Percentiles rank a stretch among this genome's conserved stretches.
Evolutionary conservation across 2,113 vertebrate genomes (phyloP).

Genomic region (Xiphias gladius): DNA sequence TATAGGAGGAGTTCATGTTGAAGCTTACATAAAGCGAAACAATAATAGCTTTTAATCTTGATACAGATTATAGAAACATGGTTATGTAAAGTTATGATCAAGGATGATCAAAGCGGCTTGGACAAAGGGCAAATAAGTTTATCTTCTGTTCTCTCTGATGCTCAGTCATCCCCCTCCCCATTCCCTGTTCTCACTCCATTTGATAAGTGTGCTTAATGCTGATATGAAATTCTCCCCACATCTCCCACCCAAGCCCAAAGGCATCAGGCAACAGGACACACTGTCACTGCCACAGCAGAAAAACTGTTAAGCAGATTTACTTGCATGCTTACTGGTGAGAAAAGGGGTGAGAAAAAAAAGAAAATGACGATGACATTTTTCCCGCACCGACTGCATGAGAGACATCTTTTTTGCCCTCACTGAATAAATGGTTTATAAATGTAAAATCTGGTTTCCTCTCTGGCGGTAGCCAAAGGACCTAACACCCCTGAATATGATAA

Average conservation of each 20-base stretch:
- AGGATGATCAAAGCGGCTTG: slow-evolving; percentile 34
- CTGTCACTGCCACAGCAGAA: slow-evolving; percentile 79
- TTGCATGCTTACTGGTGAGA: slow-evolving; percentile 67
- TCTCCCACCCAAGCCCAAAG: slow-evolving; percentile 73
- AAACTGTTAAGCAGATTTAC: slow-evolving; percentile 83
- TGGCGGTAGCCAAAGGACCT: slow-evolving; percentile 61
- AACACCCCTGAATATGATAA: slow-evolving; percentile 39
- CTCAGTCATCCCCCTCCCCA: slow-evolving; percentile 13
- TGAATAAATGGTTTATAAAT: slow-evolving; percentile 83
- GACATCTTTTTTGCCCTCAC: slow-evolving; percentile 70
- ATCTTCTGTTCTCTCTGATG: slow-evolving; percentile 45
- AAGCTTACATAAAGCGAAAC: not conserved
- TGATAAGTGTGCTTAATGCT: slow-evolving; percentile 80
- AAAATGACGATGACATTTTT: slow-evolving; percentile 63
- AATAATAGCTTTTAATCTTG: slow-evolving; percentile 5
- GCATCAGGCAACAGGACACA: slow-evolving; percentile 78
- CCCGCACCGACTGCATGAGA: slow-evolving; percentile 53
- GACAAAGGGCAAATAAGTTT: slow-evolving; percentile 42
- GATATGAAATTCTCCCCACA: slow-evolving; percentile 80
- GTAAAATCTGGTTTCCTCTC: slow-evolving; percentile 76
- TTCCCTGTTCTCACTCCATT: slow-evolving; percentile 26
- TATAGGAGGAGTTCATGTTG: not conserved
- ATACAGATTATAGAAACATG: not conserved
- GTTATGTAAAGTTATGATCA: slow-evolving; percentile 28
- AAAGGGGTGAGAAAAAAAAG: slow-evolving; percentile 9